Base-by-base conservation (phyloP, 2,113 vertebrate species). In the Epinephelus cyanopodus region DNA sequence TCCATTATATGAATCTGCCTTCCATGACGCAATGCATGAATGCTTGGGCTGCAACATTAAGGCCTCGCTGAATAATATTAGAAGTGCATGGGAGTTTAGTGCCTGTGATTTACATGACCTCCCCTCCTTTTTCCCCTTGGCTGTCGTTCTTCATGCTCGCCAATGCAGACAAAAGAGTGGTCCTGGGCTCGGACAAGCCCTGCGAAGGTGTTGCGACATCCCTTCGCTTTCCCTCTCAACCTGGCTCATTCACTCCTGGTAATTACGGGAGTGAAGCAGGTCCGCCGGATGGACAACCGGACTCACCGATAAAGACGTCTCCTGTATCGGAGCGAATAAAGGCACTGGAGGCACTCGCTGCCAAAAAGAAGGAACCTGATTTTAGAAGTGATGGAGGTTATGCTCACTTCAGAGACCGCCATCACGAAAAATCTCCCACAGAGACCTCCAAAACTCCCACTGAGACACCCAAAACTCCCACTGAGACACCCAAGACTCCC, bases 251-350 rank as follows among this genome's bases (percentile, higher is more conserved):
- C 84, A 86, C 91, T 47, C 87, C 92, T 21, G 86, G 86, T 47
- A 85, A 67, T 68, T 92, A 81, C 2, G 91, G 89, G 48, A 73
- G 65, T 56, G 94, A 95, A 75, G 79, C 89, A 13, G 89, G 83
- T 62, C 62, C 87, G 11, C 79, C 87, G 11, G 89, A 82, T 39
- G 90, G 29, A 21, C 85, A 87, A 27, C 87, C 85, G 0, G 93
- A 93, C 39, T 94, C 91, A 0, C 85, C 94, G 0, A 89, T 87
- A 83, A 96, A 95, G 89, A 92, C 89, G 0, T 95, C 95, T 8
- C 95, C 95, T 8, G 94, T 96, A 66, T 96, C 94, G 25, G 94
- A 95, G 89, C 82, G 95, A 87, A 96, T 96, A 81, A 96, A 95
- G 87, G 95, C 95, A 17, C 42, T 94, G n/a, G 95, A 95, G 82